These are phyloP conservation scores for Clostera curtula DNA, from an alignment of 2,888 invertebrate genomes.

Conservation along the genomic window DNA sequence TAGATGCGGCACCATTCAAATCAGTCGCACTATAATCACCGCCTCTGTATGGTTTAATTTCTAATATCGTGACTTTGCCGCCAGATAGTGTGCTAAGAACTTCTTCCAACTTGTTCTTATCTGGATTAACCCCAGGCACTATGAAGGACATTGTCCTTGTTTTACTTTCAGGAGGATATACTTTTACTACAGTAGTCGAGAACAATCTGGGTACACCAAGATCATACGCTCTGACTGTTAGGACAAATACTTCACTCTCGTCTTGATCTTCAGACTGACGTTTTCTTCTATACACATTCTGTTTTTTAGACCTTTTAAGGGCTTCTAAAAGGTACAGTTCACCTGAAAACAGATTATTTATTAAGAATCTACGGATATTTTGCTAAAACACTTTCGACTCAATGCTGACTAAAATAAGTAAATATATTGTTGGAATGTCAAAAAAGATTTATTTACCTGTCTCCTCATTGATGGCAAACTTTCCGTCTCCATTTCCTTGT, in stretches of 20 bases:
- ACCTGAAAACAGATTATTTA: too few relatives aligned
- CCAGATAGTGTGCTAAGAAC: conserved; percentile 86
- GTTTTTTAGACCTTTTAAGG: conserved; percentile 56
- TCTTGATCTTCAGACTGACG: conserved; percentile 59
- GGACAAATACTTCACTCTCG: conserved; percentile 74
- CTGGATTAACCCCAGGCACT: conserved; percentile 84
- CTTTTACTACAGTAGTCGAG: conserved; percentile 81
- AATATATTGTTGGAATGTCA: conserved; percentile 1
- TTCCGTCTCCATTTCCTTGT: conserved; percentile 83
- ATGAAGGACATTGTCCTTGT: conserved; percentile 87
- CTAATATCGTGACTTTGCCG: conserved; percentile 83
- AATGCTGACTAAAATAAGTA: too few relatives aligned
- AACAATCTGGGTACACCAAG: conserved; percentile 86
- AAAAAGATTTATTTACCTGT: conserved; percentile 72
- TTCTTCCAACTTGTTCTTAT: conserved; percentile 82
- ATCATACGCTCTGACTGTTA: conserved; percentile 88
- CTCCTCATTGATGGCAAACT: conserved; percentile 83
- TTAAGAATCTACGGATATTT: too few relatives aligned
- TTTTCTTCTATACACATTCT: conserved; percentile 58
- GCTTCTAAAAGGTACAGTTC: conserved; percentile 79
- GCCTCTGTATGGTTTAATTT: conserved; percentile 80
- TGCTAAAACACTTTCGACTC: too few relatives aligned
- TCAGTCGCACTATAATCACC: conserved; percentile 73
- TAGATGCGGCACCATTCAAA: conserved; percentile 60
- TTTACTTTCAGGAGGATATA: conserved; percentile 85